A percentile compares a stretch with the other conserved stretches of the same genome.
These are phyloP conservation scores for Brevimyrus niger DNA, from an alignment of 2,113 vertebrate genomes.

Conservation along the genomic window DNA sequence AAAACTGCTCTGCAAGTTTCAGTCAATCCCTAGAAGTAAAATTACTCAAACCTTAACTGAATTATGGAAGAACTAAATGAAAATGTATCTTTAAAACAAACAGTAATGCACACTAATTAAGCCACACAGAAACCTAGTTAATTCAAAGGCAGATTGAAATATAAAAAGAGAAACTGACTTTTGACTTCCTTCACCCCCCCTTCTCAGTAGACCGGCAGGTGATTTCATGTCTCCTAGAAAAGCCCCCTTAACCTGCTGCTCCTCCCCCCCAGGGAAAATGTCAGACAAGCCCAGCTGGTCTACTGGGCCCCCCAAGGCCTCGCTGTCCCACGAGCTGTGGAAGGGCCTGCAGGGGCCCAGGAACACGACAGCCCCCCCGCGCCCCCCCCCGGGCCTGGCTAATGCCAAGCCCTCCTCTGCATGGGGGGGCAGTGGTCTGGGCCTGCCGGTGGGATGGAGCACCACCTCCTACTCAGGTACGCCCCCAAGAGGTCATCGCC, in stretches of 20 bases:
- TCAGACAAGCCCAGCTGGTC: conserved; percentile 97
- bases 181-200: background rate
- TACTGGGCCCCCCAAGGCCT: conserved; percentile 81
- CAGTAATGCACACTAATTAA: too few relatives aligned
- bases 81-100: too few relatives aligned
- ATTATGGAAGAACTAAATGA: too few relatives aligned
- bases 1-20: too few relatives aligned
- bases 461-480: conserved; percentile 85
- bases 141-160: background rate
- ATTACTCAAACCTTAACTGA: too few relatives aligned
- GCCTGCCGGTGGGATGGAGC: conserved; percentile 77
- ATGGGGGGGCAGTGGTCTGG: conserved; percentile 84
- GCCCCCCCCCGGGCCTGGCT: conserved; percentile 87
- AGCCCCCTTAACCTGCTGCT: background rate
- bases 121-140: background rate
- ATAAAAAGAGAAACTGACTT: background rate
- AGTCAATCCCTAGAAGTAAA: too few relatives aligned
- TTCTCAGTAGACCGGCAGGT: background rate
- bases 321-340: conserved; percentile 93
- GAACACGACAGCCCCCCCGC: conserved; percentile 78
- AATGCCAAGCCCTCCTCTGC: conserved; percentile 91
- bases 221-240: background rate
- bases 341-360: conserved; percentile 80
- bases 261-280: conserved; percentile 73
- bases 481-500: background rate